Base-by-base conservation (phyloP, 1,140 invertebrate species). In the Phortica variegata region DNA sequence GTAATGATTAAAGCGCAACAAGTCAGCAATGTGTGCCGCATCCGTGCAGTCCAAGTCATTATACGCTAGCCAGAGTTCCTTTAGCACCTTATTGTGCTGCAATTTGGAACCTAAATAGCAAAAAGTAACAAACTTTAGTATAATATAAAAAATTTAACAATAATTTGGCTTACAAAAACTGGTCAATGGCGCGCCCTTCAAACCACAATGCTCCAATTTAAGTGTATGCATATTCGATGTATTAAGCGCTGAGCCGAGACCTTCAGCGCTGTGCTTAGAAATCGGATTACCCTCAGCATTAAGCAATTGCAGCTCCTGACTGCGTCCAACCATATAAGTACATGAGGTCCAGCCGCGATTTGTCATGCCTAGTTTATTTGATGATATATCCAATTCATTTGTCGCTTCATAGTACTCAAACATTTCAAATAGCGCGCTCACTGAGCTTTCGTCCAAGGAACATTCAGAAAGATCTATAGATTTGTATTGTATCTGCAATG, bases 381-480 rank as follows among this genome's bases (percentile, higher is more conserved):
- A 85, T 16, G 86, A 86, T 46, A 95, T 87, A 73, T 89, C 88
- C 38, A 95, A 73, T 49, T 87, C 83, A 20, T 79, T 81, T 2
- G 87, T 83, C 34, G 90, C 90, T 70, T 94, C 90, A 77, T 95
- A 95, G 75, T 91, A 94, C 72, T 94, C 91, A 54, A 94, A 83
- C 89, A 94, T 93, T 74, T 94, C 91, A 77, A 93, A 93, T 32
- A 93, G 75, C 33, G 90, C 86, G 57, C 61, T 66, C 39, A 72
- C 43, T 10, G 73, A 65, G 41, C 49, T 61, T 47, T 76, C 74
- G 21, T 66, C 51, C 47, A 76, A 47, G 12, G 55, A 47, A 48
- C 74, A 76, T 31, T 61, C 58, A 12, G 74, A 75, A 33, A 76
- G 37, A 58, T 76, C 71, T 29, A 76, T 73, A 29, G 49, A 54